phyloP scores from a whole-genome alignment of 2,797 vertebrate species.

The Chaetophractus vellerosus region DNA sequence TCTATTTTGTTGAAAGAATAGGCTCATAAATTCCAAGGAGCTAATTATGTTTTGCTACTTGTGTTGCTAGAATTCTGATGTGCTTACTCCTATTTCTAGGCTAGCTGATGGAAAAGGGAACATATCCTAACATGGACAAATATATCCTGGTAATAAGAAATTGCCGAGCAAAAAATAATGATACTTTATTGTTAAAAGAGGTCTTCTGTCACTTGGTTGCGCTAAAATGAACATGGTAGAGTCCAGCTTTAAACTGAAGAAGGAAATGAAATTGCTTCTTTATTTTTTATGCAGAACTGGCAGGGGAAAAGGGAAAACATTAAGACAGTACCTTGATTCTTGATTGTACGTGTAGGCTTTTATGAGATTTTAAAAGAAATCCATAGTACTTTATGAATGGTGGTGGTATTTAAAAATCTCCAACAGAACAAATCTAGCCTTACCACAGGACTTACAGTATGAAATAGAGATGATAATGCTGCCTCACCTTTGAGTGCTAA shows the following conservation, averaged over 20 bases:
- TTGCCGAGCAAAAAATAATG: constrained; percentile 68
- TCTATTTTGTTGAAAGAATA: constrained; percentile 70
- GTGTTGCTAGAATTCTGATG: constrained; percentile 77
- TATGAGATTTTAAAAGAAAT: neutral
- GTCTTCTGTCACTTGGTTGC: constrained; percentile 68
- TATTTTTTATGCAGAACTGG: constrained; percentile 64
- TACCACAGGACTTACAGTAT: neutral
- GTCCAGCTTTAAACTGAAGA: constrained; percentile 64
- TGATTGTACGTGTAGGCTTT: neutral
- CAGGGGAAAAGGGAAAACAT: constrained; percentile 10
- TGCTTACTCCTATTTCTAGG: constrained; percentile 68
- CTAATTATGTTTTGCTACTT: constrained; percentile 80
- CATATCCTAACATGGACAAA: neutral
- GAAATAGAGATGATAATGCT: neutral
- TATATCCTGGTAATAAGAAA: constrained; percentile 67
- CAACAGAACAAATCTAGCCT: neutral
- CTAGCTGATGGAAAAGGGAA: constrained; percentile 69
- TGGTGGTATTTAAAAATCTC: constrained; percentile 32
- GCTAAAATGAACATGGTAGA: constrained; percentile 23
- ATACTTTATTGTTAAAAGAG: constrained; percentile 51
- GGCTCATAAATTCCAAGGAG: constrained; percentile 80
- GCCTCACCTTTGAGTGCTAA: neutral
- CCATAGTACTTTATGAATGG: neutral
- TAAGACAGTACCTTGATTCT: neutral
- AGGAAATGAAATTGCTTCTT: constrained; percentile 64